A percentile compares a stretch with the other conserved stretches of the same genome.
These are phyloP conservation scores for Aporophyla lueneburgensis DNA, from an alignment of 2,888 invertebrate species.

Conservation along the genomic window DNA sequence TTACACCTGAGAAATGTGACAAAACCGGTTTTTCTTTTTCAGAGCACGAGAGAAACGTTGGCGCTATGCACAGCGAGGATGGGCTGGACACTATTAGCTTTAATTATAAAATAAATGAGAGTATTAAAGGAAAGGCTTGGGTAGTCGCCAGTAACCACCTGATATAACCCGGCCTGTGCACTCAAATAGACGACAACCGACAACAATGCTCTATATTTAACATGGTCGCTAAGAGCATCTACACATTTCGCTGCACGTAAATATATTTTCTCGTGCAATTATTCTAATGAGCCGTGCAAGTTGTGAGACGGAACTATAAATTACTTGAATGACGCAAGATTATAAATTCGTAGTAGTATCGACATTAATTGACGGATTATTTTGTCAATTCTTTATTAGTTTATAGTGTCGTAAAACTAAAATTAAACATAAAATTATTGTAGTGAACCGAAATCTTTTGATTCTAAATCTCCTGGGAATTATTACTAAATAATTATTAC, in stretches of 20 bases:
- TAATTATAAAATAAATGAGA: conserved; percentile 21
- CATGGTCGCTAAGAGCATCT: conserved; percentile 51
- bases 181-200: conserved; percentile 62
- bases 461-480: not conserved
- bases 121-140: conserved; percentile 47
- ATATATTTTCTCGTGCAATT: conserved; percentile 60
- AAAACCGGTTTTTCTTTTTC: conserved; percentile 3
- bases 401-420: not conserved
- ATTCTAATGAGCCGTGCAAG: conserved; percentile 50
- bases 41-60: conserved; percentile 5
- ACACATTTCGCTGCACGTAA: conserved; percentile 55
- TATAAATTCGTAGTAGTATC: conserved; percentile 9
- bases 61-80: not conserved
- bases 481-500: too few relatives aligned
- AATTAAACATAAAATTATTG: not conserved
- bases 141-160: conserved; percentile 53
- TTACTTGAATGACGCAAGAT: conserved; percentile 30
- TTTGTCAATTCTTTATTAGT: conserved; percentile 9
- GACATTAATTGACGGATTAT: conserved; percentile 10
- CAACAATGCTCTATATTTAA: conserved; percentile 63
- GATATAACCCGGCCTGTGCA: conserved; percentile 43
- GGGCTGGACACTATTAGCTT: not conserved
- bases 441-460: not conserved
- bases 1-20: conserved; percentile 23
- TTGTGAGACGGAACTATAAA: conserved; percentile 21